Conservation (phyloP, 2,797 vertebrate species). For the Sarcophilus harrisii region DNA sequence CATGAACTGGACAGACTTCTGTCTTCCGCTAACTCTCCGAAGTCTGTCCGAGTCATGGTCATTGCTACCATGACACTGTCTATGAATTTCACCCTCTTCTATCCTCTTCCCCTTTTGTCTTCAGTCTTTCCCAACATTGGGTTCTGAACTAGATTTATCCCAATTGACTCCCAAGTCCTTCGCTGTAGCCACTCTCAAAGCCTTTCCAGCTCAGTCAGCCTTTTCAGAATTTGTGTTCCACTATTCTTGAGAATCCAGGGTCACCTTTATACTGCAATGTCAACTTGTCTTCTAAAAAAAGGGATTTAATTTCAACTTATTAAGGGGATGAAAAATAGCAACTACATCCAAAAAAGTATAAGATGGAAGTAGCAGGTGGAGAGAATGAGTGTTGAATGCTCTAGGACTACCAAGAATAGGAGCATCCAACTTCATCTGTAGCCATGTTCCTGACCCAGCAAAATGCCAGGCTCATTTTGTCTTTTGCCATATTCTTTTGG, state of each 20-base stretch:
- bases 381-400: not conserved
- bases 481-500: not conserved
- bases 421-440: not conserved
- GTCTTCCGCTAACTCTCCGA: not conserved
- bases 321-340: not conserved
- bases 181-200: not conserved
- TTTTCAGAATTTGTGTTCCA: not conserved
- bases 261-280: not conserved
- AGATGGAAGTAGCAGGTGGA: not conserved
- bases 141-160: not conserved
- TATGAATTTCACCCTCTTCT: not conserved
- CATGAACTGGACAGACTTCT: no score
- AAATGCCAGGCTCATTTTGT: not conserved
- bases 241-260: not conserved
- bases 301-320: not conserved
- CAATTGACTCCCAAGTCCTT: not conserved
- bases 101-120: not conserved
- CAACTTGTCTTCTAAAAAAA: not conserved
- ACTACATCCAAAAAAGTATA: not conserved
- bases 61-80: not conserved
- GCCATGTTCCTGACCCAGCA: not conserved
- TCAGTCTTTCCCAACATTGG: not conserved
- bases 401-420: not conserved
- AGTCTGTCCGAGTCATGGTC: not conserved
- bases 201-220: not conserved